Conservation (phyloP, 2,888 invertebrate species). For the Oscheius sp. region DNA sequence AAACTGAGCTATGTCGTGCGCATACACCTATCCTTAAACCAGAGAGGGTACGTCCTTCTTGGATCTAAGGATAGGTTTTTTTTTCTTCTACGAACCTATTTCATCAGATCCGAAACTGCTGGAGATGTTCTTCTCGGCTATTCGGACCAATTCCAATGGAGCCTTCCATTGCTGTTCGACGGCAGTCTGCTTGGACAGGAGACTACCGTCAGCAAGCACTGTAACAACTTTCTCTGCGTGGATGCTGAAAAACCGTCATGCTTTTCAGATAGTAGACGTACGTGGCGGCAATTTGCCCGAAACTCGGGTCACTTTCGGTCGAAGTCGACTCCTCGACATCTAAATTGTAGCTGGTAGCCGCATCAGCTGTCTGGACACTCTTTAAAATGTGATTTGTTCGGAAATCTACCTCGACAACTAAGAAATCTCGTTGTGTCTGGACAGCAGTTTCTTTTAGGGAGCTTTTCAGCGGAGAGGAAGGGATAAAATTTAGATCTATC, state of each 20-base stretch:
- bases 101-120: slow-evolving; percentile 35
- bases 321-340: slow-evolving; percentile 19
- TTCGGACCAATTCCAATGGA: slow-evolving; percentile 16
- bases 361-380: slow-evolving; percentile 11
- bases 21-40: no score
- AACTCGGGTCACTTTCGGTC: slow-evolving; percentile 11
- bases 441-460: slow-evolving; percentile 1
- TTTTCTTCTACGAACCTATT: slow-evolving; percentile 16
- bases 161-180: slow-evolving; percentile 31
- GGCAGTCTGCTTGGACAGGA: slow-evolving; percentile 24
- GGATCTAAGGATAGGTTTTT: neutral
- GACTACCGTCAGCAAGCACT: slow-evolving; percentile 37
- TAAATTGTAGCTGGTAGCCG: slow-evolving; percentile 17
- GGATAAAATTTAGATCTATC: neutral
- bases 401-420: neutral
- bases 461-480: slow-evolving; percentile 15
- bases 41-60: no score
- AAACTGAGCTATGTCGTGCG: no score
- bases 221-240: slow-evolving; percentile 14
- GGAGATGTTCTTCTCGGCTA: slow-evolving; percentile 24
- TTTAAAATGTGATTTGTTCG: no score
- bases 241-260: neutral
- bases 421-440: neutral
- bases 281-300: slow-evolving; percentile 7
- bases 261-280: neutral